Evolutionary conservation across 2,888 invertebrate species (phyloP).

Genomic region (Ophion obscuratus): DNA sequence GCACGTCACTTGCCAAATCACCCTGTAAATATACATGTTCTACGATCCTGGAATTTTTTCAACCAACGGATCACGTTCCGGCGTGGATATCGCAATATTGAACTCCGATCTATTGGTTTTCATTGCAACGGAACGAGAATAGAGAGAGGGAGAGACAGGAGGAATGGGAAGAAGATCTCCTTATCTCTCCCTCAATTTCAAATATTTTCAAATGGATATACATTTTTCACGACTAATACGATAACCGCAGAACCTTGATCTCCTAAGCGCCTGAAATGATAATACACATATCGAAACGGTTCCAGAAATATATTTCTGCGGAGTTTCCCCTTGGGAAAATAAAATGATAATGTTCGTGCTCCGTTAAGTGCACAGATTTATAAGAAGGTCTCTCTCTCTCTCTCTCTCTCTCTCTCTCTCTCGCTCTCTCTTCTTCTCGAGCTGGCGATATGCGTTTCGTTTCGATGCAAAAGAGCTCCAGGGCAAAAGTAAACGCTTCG

Average conservation of each 20-base stretch:
- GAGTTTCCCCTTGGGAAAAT: neutral
- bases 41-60: neutral
- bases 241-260: neutral
- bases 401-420: neutral
- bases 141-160: neutral
- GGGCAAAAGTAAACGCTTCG: constrained; percentile 41
- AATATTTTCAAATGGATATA: neutral
- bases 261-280: neutral
- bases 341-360: constrained; percentile 40
- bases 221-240: neutral
- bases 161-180: neutral
- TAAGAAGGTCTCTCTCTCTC: constrained; percentile 35
- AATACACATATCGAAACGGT: constrained; percentile 8
- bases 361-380: constrained; percentile 37
- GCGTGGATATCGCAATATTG: constrained; percentile 29
- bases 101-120: constrained; percentile 33
- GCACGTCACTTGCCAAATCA: no score
- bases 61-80: constrained; percentile 35
- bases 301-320: constrained; percentile 1
- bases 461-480: constrained; percentile 6
- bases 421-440: neutral
- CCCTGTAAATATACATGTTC: constrained; percentile 7
- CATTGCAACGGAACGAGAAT: constrained; percentile 21
- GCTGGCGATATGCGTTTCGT: neutral
- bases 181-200: neutral